Evolutionary conservation across 2,113 vertebrate species (phyloP).

Genomic region (Sakesphorus luctuosus): DNA sequence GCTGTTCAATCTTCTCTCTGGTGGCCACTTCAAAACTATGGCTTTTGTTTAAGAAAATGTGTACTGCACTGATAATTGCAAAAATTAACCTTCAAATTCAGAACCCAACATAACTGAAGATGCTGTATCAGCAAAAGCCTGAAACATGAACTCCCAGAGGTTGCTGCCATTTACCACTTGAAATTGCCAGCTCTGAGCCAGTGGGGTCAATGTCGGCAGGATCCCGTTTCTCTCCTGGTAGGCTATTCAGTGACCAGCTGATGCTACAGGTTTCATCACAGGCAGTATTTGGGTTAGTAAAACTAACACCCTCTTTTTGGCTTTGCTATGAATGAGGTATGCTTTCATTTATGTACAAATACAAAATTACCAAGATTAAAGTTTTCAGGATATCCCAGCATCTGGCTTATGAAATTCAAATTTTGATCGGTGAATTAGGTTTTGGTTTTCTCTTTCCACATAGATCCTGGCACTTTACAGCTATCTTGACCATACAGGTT

Average conservation of each 20-base stretch:
- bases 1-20: slow-evolving; percentile 14
- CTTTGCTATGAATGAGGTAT: neutral
- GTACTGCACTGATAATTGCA: slow-evolving; percentile 14
- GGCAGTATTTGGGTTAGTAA: neutral
- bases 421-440: neutral
- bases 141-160: neutral
- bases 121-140: neutral
- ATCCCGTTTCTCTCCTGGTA: neutral
- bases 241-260: neutral
- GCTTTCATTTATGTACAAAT: neutral
- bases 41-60: neutral
- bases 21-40: slow-evolving; percentile 24
- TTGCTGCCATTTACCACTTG: neutral
- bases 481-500: neutral
- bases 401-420: neutral
- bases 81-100: slow-evolving; percentile 61
- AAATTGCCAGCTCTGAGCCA: neutral
- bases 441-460: neutral
- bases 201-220: neutral
- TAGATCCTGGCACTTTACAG: neutral
- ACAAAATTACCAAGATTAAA: neutral
- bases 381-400: neutral
- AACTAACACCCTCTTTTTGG: neutral
- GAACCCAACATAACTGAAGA: neutral
- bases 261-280: neutral